Conservation (phyloP, 2,113 vertebrate species). For the Pseudolaguvia tuberculata region DNA sequence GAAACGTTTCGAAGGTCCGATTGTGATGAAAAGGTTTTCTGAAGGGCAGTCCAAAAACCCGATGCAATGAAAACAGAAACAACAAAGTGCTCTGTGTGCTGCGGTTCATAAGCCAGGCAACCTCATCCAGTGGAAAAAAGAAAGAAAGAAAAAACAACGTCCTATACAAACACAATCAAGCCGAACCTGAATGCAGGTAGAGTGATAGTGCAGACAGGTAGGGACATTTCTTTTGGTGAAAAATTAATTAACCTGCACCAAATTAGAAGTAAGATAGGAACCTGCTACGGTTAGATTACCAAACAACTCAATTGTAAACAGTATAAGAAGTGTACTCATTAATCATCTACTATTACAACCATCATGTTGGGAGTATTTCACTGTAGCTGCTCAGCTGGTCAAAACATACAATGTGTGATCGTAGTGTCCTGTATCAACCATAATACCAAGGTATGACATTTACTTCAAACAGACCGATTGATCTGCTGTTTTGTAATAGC, state of each 20-base stretch:
- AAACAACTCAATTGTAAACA: background rate
- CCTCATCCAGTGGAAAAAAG: slow-evolving; percentile 6
- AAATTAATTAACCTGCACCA: background rate
- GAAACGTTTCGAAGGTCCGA: background rate
- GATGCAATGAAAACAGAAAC: slow-evolving; percentile 22
- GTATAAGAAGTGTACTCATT: background rate
- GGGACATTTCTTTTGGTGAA: background rate
- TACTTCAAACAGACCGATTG: background rate
- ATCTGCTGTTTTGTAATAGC: background rate
- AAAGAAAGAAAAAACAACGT: no score
- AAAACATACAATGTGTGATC: slow-evolving; percentile 1
- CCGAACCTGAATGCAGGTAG: background rate
- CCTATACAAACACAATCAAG: background rate
- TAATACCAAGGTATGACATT: background rate
- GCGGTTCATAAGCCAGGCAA: background rate
- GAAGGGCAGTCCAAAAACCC: slow-evolving; percentile 39
- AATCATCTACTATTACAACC: background rate
- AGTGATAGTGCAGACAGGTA: slow-evolving; percentile 1
- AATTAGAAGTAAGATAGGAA: background rate
- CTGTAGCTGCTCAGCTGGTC: slow-evolving; percentile 2
- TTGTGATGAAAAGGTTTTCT: slow-evolving; percentile 22
- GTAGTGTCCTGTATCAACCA: background rate
- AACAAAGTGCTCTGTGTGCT: slow-evolving; percentile 45
- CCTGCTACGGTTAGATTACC: background rate
- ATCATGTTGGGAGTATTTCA: background rate